phyloP scores from a whole-genome alignment of 2,797 vertebrate genomes.

The Poecile montanus region DNA sequence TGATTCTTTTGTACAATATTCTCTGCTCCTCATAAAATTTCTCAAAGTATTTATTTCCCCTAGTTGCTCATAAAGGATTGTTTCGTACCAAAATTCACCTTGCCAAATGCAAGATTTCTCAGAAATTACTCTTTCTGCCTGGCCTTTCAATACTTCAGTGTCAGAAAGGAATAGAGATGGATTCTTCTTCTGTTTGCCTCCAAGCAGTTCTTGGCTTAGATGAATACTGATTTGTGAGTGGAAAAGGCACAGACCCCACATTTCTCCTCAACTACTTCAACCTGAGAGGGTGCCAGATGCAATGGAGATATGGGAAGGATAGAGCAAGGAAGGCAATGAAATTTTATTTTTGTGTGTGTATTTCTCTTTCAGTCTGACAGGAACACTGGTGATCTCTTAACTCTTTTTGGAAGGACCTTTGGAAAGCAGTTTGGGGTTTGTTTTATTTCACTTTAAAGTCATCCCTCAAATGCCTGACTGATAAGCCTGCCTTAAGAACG shows the following conservation, averaged over 20 bases:
- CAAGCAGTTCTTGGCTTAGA: not conserved
- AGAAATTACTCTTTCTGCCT: not conserved
- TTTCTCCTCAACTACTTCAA: not conserved
- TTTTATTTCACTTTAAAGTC: not conserved
- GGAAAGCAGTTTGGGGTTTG: not conserved
- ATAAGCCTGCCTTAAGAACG: not conserved
- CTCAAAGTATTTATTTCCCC: not conserved
- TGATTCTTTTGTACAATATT: constrained; percentile 3
- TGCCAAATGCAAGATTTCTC: not conserved
- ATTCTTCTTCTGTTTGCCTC: constrained; percentile 10
- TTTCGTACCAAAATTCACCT: constrained; percentile 5
- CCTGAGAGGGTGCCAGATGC: not conserved
- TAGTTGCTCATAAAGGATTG: not conserved
- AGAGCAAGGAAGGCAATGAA: not conserved
- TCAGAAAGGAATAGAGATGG: not conserved
- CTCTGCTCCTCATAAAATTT: not conserved
- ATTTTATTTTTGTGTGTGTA: not conserved
- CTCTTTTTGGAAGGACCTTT: not conserved
- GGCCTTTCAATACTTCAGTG: not conserved
- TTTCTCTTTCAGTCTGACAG: not conserved
- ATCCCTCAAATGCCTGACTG: not conserved
- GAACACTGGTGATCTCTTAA: not conserved
- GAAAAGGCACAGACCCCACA: not conserved
- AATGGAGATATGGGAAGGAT: not conserved
- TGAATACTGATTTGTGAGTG: constrained; percentile 1